Evolutionary conservation across 2,797 vertebrate genomes (phyloP), one percentile per base, ranked within the genome.

Genomic region (Scolopax bukidnonensis): DNA sequence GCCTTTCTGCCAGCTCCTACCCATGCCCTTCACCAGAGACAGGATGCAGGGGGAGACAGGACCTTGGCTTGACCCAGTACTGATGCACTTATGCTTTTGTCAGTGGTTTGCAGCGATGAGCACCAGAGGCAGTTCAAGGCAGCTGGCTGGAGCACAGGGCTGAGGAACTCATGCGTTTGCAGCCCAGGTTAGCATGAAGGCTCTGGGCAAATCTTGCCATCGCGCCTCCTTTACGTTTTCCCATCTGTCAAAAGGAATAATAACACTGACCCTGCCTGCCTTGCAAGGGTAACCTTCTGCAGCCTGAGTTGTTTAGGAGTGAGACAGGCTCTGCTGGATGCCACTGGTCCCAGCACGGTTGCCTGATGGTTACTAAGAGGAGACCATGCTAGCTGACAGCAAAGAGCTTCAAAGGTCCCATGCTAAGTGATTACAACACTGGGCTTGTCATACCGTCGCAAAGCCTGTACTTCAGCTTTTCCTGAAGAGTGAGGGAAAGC

Each of bases 1-100:
- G 48, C 21, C 41, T 61, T 94, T 82, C 61, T 82, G 63, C 28
- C 54, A 38, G 27, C 1, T 0, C 23, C 47, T 53, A 74, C n/a
- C 41, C 10, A 0, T 47, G 38, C 12, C 18, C 61, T 74, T 71
- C 51, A 7, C 27, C 30, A 38, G 63, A 32, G 28, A 1, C 1
- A 5, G 36, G 13, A 19, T 45, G 48, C 23, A 25, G 23, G 21
- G 41, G 24, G 3, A 57, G 24, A 33, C 0, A 0, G 11, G 33
- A 53, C 38, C 18, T 92, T 59, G 67, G 8, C 48, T 87, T 80
- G 60, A 64, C 48, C 48, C 61, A 12, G 9, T 48, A 36, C 16
- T 6, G 48, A 20, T 53, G 64, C 40, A 6, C 16, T 77, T 30
- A 23, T 9, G 51, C 56, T 70, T 73, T 59, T 69, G 18, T 68